A percentile compares a stretch with the other conserved stretches of the same genome.
These are phyloP conservation scores for Butorides virescens DNA, from an alignment of 2,113 vertebrate genomes.

Conservation along the genomic window DNA sequence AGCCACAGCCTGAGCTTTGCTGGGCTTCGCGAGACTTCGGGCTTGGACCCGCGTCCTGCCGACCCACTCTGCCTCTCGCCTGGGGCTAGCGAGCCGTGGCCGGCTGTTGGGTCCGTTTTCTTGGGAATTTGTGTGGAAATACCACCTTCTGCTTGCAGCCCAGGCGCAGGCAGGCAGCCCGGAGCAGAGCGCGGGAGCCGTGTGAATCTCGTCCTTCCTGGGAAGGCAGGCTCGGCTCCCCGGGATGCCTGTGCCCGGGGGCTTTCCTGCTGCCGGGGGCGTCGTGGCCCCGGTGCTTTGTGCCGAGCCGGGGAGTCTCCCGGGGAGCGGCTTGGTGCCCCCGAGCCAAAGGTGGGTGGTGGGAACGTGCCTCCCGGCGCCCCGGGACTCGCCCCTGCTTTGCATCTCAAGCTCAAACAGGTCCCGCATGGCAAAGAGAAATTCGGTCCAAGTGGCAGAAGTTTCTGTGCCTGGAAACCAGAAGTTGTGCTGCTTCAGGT, in stretches of 20 bases:
- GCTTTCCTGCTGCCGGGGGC: not conserved
- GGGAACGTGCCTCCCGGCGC: not conserved
- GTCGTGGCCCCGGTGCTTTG: fast-evolving
- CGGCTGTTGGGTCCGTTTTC: not conserved
- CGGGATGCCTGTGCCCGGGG: not conserved
- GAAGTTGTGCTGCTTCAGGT: not conserved
- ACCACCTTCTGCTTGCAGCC: not conserved
- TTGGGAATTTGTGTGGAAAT: not conserved
- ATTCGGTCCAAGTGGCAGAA: not conserved
- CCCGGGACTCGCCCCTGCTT: not conserved
- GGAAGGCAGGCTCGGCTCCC: not conserved
- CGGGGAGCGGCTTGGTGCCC: fast-evolving
- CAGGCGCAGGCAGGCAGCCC: not conserved
- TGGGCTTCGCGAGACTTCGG: not conserved
- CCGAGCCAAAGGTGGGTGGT: not conserved
- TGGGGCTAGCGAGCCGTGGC: fast-evolving
- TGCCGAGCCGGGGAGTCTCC: not conserved
- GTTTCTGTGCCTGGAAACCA: not conserved
- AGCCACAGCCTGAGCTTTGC: not conserved
- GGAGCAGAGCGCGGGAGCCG: not conserved
- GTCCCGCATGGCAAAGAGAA: not conserved
- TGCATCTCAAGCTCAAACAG: not conserved
- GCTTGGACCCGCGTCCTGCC: not conserved
- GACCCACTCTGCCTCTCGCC: not conserved
- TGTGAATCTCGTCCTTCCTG: not conserved